Conservation (phyloP, 2,113 vertebrate genomes). For the Myotis yumanensis region DNA sequence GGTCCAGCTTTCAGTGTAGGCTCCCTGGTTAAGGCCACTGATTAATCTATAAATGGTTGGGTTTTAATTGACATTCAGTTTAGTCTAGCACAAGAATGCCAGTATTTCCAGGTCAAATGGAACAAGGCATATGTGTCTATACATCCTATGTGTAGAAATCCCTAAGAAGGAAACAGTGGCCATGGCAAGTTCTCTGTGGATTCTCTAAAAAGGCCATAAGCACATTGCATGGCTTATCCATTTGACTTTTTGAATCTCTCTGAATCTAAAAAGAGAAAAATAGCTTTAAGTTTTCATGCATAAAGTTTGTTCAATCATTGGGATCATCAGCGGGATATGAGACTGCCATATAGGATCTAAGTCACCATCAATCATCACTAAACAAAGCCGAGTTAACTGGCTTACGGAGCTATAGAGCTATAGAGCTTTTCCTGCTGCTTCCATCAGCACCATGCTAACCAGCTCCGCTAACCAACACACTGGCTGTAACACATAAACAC, state of each 20-base stretch:
- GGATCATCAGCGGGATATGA: neutral
- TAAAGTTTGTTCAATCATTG: slow-evolving; percentile 22
- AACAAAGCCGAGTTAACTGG: slow-evolving; percentile 42
- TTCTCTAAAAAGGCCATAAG: neutral
- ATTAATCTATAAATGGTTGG: neutral
- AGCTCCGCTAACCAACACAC: slow-evolving; percentile 15
- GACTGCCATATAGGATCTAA: neutral
- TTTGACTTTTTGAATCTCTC: neutral
- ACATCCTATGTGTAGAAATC: neutral
- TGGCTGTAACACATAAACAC: slow-evolving; percentile 23
- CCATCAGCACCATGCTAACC: slow-evolving; percentile 22
- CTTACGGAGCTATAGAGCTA: neutral
- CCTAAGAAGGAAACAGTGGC: neutral
- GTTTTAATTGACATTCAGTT: neutral
- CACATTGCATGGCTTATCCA: neutral
- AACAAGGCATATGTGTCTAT: neutral
- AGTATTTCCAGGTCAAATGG: neutral
- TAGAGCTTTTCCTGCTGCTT: neutral
- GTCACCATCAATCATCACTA: neutral
- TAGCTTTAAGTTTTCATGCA: neutral
- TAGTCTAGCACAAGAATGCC: neutral
- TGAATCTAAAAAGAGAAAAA: slow-evolving; percentile 11
- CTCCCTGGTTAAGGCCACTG: neutral
- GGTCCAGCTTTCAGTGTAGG: neutral
- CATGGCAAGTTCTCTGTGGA: neutral